A percentile compares a stretch with the other conserved stretches of the same genome.
These are phyloP conservation scores for Paracanthobrama guichenoti DNA, from an alignment of 2,113 vertebrate genomes.

Conservation along the genomic window DNA sequence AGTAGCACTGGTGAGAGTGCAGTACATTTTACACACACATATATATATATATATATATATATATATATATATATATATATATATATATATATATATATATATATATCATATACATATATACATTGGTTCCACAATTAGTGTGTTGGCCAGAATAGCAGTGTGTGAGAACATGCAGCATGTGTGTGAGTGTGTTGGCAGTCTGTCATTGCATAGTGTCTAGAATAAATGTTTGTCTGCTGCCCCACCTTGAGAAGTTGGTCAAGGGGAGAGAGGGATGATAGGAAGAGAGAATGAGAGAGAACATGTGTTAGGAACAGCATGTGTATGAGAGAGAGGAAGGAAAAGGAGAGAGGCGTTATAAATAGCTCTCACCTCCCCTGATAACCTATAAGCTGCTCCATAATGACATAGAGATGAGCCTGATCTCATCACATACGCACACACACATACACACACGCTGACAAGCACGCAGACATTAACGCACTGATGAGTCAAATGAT, in stretches of 20 bases:
- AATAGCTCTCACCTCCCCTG: conserved; percentile 35
- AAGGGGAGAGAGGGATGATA: conserved; percentile 32
- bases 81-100: too few species aligned
- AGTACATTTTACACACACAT: too few species aligned
- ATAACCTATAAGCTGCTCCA: conserved; percentile 48
- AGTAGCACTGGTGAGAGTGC: too few species aligned
- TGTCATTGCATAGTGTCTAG: not conserved
- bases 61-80: too few species aligned
- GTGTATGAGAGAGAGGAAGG: conserved; percentile 11
- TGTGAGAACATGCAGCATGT: not conserved
- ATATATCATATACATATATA: too few species aligned
- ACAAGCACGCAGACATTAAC: conserved; percentile 46
- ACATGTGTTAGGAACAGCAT: not conserved
- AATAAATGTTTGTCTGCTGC: conserved; percentile 8
- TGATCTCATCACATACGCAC: conserved; percentile 32
- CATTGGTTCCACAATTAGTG: not conserved
- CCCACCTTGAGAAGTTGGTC: conserved; percentile 36
- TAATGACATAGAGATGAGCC: conserved; percentile 54
- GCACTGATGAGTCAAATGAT: conserved; percentile 53
- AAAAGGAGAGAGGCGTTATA: conserved; percentile 23
- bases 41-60: too few species aligned
- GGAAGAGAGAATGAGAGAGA: not conserved
- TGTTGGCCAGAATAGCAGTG: not conserved
- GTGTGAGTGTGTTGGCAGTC: not conserved
- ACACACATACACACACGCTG: conserved; percentile 30